Evolutionary conservation across 2,113 vertebrate genomes (phyloP), one percentile per base, ranked within the genome.

Genomic region (Penelope pileata): DNA sequence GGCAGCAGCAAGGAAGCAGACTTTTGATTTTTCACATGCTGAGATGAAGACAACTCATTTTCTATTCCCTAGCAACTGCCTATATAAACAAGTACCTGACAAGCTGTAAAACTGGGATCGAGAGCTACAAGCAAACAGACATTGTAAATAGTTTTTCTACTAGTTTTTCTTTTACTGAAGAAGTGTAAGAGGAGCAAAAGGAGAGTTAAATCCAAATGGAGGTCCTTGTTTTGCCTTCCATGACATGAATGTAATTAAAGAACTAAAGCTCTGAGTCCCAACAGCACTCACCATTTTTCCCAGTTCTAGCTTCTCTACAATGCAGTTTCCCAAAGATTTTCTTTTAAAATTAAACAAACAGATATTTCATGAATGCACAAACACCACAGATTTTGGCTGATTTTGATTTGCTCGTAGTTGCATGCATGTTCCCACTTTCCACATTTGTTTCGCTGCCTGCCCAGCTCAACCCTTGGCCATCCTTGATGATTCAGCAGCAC

Each of bases 11-110:
- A 83, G 69, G 60, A 50, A 92, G n/a, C 63, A 81, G n/a, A 59
- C 36, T 53, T 92, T 47, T 78, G 62, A 68, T 84, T 90, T 86
- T 79, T 82, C 66, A 62, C 56, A 72, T 48, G 58, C 74, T 82
- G 83, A 78, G 74, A 82, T 84, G 53, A 84, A 75, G 48, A 73
- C n/a, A 91, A 91, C 89, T 91, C 9, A 43, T 92, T 78, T 92
- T 58, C 60, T 59, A 81, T 95, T 88, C 53, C 74, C 58, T 94
- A 95, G 91, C 64, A 93, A 95, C 91, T 72, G 27, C 56, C 40
- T 81, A 3, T 62, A n/a, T 82, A 89, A 91, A 81, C 73, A 95
- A 30, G 32, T 75, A 92, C 60, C 58, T 87, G 66, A 43, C 6
- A 1, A 89, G 38, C 58, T 58, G 30, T 89, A 91, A 93, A 93